These are phyloP conservation scores for Trinectes maculatus DNA, from an alignment of 2,113 vertebrate genomes.

Conservation along the genomic window DNA sequence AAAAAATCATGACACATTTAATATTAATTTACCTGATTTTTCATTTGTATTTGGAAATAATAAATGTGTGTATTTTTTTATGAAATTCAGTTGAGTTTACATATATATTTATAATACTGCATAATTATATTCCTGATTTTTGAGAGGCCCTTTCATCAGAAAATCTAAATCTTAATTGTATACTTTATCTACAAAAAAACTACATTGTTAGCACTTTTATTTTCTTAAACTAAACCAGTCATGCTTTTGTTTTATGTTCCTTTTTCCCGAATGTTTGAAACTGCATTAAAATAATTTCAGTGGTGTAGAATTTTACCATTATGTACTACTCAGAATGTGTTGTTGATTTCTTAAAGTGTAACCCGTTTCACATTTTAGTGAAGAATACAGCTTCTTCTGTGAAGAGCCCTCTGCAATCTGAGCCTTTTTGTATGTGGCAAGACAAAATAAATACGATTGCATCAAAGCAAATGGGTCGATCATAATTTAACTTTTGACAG, in stretches of 20 bases:
- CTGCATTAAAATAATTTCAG: slow-evolving; percentile 8
- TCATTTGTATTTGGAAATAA: background rate
- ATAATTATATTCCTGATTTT: slow-evolving; percentile 20
- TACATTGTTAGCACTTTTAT: slow-evolving; percentile 42
- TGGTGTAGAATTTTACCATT: slow-evolving; percentile 31
- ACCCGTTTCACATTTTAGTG: slow-evolving; percentile 83
- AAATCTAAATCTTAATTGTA: slow-evolving; percentile 3
- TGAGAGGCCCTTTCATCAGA: slow-evolving; percentile 7
- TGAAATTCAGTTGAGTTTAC: slow-evolving; percentile 25
- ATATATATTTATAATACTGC: slow-evolving; percentile 15
- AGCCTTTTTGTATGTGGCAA: slow-evolving; percentile 68
- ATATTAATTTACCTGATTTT: background rate
- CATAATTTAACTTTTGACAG: slow-evolving; percentile 30
- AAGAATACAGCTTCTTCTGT: slow-evolving; percentile 83
- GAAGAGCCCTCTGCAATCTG: slow-evolving; percentile 81
- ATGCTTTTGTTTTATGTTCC: slow-evolving; percentile 1
- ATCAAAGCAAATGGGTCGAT: slow-evolving; percentile 29
- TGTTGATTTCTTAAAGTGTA: slow-evolving; percentile 16
- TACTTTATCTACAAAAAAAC: slow-evolving; percentile 10
- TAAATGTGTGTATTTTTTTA: background rate
- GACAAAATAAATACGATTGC: slow-evolving; percentile 77
- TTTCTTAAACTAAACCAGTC: slow-evolving; percentile 5
- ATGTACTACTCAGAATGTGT: slow-evolving; percentile 27
- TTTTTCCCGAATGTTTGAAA: slow-evolving; percentile 24
- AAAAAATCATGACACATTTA: slow-evolving; percentile 3